Evolutionary conservation across 2,888 invertebrate genomes (phyloP).

Genomic region (Macropis europaea): DNA sequence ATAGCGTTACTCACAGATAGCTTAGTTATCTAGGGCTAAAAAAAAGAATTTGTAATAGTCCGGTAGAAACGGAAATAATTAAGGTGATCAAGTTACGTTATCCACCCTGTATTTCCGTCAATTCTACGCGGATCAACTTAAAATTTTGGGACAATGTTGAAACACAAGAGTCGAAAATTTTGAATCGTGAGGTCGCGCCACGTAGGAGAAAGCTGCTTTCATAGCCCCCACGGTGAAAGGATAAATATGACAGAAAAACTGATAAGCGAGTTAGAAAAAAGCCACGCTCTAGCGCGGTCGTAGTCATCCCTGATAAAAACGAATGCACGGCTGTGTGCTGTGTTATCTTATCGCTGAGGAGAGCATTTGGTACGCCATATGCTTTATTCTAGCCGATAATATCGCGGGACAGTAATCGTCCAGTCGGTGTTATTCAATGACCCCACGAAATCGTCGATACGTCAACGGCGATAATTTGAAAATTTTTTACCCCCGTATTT

Average conservation of each 20-base stretch:
- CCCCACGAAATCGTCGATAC: conserved; percentile 26
- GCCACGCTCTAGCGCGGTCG: conserved; percentile 42
- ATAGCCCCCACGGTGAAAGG: not conserved
- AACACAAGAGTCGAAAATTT: not conserved
- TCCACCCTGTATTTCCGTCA: no score
- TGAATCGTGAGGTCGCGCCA: not conserved
- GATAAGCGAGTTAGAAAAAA: conserved; percentile 36
- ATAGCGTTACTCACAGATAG: no score
- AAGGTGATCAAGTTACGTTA: no score
- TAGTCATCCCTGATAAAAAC: conserved; percentile 66
- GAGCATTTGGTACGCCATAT: conserved; percentile 61
- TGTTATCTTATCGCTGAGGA: conserved; percentile 73
- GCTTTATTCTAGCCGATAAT: conserved; percentile 70
- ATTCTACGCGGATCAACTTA: no score
- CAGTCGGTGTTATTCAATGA: conserved; percentile 61
- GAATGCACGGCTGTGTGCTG: conserved; percentile 66
- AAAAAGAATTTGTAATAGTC: no score
- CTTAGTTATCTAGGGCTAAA: no score
- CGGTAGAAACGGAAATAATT: no score
- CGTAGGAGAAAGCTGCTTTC: not conserved
- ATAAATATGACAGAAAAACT: conserved; percentile 20
- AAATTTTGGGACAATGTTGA: no score
- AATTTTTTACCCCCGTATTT: conserved; percentile 12
- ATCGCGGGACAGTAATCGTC: conserved; percentile 17
- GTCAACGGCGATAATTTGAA: conserved; percentile 34